Base-by-base conservation (phyloP, 2,113 vertebrate species). In the Perca schrenkii region DNA sequence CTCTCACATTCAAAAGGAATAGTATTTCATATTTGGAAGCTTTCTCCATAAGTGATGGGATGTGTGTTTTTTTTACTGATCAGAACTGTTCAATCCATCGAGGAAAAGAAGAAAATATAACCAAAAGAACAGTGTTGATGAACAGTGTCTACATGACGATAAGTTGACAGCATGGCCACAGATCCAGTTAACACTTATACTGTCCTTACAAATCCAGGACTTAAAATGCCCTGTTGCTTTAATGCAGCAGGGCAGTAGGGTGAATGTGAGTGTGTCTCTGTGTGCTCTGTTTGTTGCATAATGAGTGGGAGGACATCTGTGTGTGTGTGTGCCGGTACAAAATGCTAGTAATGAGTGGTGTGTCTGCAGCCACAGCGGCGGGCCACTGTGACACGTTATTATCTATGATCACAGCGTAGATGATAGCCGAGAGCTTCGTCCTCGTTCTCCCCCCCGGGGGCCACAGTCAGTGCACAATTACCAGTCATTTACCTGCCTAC, bases 321-420 rank as follows among this genome's bases (percentile, higher is more conserved):
- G 67, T 70, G 19, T 60, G 7, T 66, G 7, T 77, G 60, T 52
- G 40, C 60, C 0, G 1, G 43, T 25, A 47, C 49, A 46, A 80
- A 62, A 67, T 62, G 47, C 36, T 61, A 62, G 46, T 79, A 81
- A 87, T 81, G 77, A 86, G 58, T 15, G 21, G 46, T 66, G 60
- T 57, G 65, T 67, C 63, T 74, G 63, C 54, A 76, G 74, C 52
- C 43, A 21, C 75, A 50, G 69, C 13, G 1, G 57, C 43, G n/a
- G 57, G 64, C 75, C 34, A 15, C 34, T 34, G 75, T 70, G 72
- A 88, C 83, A 74, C 73, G 67, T 83, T 74, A 79, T 90, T 85
- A 89, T 89, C 73, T n/a, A 78, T 54, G 64, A 68, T 76, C 64
- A 53, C 50, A 56, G 57, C 47, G 58, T 63, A 86, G 68, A 80